A percentile compares a stretch with the other conserved stretches of the same genome.
phyloP scores from a whole-genome alignment of 2,113 vertebrate genomes.

The Genyomyrus donnyi region DNA sequence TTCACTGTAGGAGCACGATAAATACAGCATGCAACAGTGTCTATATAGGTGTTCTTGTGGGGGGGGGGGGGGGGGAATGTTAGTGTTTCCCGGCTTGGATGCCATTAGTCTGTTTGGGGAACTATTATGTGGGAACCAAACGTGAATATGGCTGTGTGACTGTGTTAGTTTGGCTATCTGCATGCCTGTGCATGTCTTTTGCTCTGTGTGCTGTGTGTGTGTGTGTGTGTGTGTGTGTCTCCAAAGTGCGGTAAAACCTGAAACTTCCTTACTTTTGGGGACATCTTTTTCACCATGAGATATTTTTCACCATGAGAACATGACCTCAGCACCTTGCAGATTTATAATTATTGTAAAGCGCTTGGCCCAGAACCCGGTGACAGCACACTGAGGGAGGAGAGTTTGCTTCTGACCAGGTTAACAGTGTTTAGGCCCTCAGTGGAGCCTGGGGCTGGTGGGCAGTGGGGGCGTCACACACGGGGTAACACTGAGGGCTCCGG shows the following conservation, averaged over 20 bases:
- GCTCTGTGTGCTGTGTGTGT: background rate
- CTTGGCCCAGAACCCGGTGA: background rate
- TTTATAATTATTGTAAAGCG: background rate
- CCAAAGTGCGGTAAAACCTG: no score
- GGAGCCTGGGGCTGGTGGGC: background rate
- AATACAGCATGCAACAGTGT: background rate
- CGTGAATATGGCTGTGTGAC: background rate
- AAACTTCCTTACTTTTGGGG: no score
- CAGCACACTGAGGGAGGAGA: no score
- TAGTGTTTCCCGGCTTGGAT: background rate
- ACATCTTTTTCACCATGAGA: no score
- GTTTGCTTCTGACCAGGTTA: no score
- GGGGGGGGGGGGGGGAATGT: background rate
- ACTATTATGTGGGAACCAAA: background rate
- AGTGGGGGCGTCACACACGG: no score
- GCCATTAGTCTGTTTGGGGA: background rate
- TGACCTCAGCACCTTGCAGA: background rate
- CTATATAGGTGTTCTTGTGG: background rate
- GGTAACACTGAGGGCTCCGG: background rate
- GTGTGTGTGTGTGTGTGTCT: background rate
- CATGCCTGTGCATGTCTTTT: background rate
- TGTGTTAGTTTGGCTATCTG: no score
- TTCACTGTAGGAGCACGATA: background rate
- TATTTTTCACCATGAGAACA: no score
- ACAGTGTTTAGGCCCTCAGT: background rate